phyloP scores from a whole-genome alignment of 2,888 invertebrate species.

The Embidobia sp. region DNA sequence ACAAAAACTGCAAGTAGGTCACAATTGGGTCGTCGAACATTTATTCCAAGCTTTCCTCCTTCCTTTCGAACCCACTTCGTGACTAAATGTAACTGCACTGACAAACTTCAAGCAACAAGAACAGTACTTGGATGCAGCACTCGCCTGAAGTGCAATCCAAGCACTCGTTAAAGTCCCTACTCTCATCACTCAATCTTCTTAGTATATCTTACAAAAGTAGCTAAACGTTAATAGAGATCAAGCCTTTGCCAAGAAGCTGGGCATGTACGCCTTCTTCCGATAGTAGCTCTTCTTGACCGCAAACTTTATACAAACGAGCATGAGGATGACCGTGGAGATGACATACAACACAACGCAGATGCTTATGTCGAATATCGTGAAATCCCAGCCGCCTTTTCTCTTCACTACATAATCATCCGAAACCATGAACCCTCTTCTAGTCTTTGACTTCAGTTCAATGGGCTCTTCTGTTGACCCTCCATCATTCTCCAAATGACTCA shows the following conservation, averaged over 20 bases:
- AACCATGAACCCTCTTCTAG: conserved; percentile 66
- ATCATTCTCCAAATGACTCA: conserved; percentile 69
- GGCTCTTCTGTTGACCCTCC: conserved; percentile 4
- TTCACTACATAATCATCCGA: conserved; percentile 64
- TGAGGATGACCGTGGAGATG: conserved; percentile 88
- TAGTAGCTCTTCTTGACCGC: conserved; percentile 87
- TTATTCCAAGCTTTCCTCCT: no score
- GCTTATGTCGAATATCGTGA: conserved; percentile 88
- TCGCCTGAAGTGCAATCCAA: no score
- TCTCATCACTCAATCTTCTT: no score
- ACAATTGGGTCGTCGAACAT: no score
- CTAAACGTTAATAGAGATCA: conserved; percentile 61
- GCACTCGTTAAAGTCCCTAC: no score
- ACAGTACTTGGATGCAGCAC: no score
- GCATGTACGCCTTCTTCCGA: conserved; percentile 88
- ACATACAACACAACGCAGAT: conserved; percentile 89
- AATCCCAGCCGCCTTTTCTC: conserved; percentile 81
- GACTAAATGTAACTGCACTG: no score
- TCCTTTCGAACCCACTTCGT: no score
- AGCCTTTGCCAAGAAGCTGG: conserved; percentile 88
- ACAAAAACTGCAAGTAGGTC: conserved; percentile 8
- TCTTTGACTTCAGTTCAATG: conserved; percentile 47
- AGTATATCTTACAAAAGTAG: no score
- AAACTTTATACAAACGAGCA: conserved; percentile 89
- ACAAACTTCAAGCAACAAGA: no score